Conservation (phyloP, 2,797 vertebrate genomes). For the Paguma larvata region DNA sequence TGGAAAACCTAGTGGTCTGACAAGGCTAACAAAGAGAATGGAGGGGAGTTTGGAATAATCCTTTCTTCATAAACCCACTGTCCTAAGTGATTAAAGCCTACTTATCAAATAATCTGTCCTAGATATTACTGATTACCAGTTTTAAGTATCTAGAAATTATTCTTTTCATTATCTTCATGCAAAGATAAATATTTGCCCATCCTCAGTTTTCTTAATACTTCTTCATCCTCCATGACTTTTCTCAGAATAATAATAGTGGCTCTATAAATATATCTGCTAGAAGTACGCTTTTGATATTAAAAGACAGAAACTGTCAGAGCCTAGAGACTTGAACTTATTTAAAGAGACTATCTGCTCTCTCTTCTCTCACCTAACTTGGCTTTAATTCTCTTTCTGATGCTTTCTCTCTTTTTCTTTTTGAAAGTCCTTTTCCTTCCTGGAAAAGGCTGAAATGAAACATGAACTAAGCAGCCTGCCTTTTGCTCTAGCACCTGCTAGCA, state of each 20-base stretch:
- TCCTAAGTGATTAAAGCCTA: constrained; percentile 55
- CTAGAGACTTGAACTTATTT: constrained; percentile 57
- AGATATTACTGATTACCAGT: constrained; percentile 26
- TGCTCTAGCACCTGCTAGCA: constrained; percentile 32
- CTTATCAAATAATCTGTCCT: constrained; percentile 49
- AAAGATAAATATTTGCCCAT: constrained; percentile 34
- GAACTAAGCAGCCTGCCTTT: constrained; percentile 70
- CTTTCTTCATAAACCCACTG: constrained; percentile 42
- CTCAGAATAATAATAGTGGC: constrained; percentile 23
- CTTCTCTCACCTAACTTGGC: constrained; percentile 67
- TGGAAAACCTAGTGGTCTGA: background rate
- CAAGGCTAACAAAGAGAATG: constrained; percentile 39
- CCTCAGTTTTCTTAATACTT: constrained; percentile 28
- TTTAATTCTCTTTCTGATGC: constrained; percentile 76
- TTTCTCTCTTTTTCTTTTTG: constrained; percentile 76
- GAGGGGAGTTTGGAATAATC: constrained; percentile 22
- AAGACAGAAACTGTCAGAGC: constrained; percentile 61
- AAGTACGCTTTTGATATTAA: constrained; percentile 48
- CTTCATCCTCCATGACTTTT: constrained; percentile 45
- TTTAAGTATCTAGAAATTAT: background rate
- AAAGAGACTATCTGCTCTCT: constrained; percentile 61
- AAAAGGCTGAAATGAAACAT: constrained; percentile 74
- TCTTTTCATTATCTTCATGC: background rate
- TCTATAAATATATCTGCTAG: constrained; percentile 41
- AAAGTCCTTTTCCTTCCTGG: constrained; percentile 75